Percentiles rank a stretch among this genome's conserved stretches.
Conservation (phyloP, 2,113 vertebrate species). For the Hemiprocne comata region DNA sequence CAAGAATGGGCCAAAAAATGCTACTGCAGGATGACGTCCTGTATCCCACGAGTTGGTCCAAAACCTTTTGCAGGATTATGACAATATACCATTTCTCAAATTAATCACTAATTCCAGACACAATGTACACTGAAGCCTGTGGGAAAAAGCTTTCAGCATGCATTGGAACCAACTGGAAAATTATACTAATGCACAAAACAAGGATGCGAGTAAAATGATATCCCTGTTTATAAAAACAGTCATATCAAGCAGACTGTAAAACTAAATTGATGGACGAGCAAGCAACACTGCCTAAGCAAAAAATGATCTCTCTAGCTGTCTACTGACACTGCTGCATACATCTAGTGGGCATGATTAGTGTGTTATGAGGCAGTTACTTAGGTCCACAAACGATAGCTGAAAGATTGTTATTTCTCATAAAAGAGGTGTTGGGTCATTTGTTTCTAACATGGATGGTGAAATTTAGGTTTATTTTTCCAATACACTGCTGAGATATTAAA, state of each 20-base stretch:
- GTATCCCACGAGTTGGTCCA: background rate
- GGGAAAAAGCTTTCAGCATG: background rate
- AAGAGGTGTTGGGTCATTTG: background rate
- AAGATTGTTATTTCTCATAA: background rate
- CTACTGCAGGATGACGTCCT: background rate
- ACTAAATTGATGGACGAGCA: background rate
- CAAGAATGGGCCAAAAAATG: background rate
- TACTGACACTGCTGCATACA: background rate
- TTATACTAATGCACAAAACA: background rate
- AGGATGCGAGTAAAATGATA: background rate
- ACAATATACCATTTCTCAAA: background rate
- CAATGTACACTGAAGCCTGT: background rate
- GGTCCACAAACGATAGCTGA: background rate
- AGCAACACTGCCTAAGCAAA: background rate
- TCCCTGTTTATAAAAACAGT: background rate
- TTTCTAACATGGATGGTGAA: background rate
- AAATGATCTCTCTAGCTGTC: background rate
- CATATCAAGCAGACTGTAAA: background rate
- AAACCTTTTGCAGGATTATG: slow-evolving; percentile 28
- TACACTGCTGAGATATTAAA: background rate
- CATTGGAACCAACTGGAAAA: background rate
- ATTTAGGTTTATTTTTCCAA: slow-evolving; percentile 2
- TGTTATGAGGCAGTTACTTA: background rate
- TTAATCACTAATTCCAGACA: background rate
- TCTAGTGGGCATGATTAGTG: background rate